Evolutionary conservation across 2,888 invertebrate genomes (phyloP), one percentile per base, ranked within the genome.

Genomic region (Serripes groenlandicus): DNA sequence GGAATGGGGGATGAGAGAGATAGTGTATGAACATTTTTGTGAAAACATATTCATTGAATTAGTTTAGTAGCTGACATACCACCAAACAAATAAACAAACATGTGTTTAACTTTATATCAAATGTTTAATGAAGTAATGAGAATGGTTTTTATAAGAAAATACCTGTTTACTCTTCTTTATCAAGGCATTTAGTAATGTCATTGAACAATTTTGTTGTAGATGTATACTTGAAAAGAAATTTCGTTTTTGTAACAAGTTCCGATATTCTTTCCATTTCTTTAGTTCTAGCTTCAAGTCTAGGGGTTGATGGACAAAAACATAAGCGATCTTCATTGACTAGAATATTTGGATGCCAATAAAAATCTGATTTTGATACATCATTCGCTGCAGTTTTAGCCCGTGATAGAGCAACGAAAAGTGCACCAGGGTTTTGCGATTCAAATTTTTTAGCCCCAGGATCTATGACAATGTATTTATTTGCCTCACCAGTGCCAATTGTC

Each of bases 361-460:
- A 85, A 66, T 87, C 87, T 11, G 82, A 83, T 28, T 58, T n/a
- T 30, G n/a, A 32, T 23, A 5, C 34, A 7, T 34, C n/a, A 54
- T 66, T 54, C 7, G 84, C 88, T 26, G 82, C 56, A 60, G 78
- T 52, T 72, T 84, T 86, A 30, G 87, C 85, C 18, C 83, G 28
- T 11, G 85, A 87, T 0, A 87, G 68, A 21, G 87, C 82, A 68
- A 88, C 86, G 86, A 78, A 86, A 3, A 88, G 42, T 11, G 84
- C 86, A 7, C 84, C 86, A 52, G 86, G 79, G 69, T 79, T 86
- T 77, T 23, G 54, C 0, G 81, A 76, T 75, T 88, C 84, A 84
- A 84, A 86, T 4, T 68, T 21, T 28, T 42, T 81, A 23, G 74
- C 60, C 2, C 83, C 83, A 26, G 84, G 81, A 26, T 79, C 37